Conservation (phyloP, 2,797 vertebrate species). For the Oreortyx pictus region DNA sequence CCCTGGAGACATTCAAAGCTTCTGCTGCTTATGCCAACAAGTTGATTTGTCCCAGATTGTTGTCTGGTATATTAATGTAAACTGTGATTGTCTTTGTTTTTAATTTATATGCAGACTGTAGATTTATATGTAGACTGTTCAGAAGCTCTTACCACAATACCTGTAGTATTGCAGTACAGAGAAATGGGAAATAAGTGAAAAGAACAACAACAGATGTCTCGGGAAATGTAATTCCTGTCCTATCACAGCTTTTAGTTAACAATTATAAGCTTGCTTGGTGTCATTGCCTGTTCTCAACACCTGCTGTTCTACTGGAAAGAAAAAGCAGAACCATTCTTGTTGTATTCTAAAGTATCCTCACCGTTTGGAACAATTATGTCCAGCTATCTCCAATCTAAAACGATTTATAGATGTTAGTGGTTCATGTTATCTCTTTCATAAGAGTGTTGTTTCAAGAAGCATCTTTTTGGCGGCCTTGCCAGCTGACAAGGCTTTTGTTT, state of each 20-base stretch:
- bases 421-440: neutral
- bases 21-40: neutral
- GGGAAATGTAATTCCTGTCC: neutral
- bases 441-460: neutral
- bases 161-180: neutral
- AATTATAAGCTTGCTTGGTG: neutral
- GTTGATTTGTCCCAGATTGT: neutral
- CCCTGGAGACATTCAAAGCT: neutral
- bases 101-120: neutral
- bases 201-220: neutral
- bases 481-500: constrained; percentile 18
- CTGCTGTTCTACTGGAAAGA: neutral
- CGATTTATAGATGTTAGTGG: neutral
- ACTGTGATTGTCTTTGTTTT: neutral
- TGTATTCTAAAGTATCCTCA: neutral
- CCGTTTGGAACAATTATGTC: neutral
- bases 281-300: neutral
- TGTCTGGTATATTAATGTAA: neutral
- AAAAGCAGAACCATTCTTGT: neutral
- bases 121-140: neutral
- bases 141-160: neutral
- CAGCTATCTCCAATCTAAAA: neutral
- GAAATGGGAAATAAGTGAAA: neutral
- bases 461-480: neutral
- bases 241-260: neutral